Evolutionary conservation across 2,113 vertebrate species (phyloP).

Genomic region (Crypturellus undulatus): DNA sequence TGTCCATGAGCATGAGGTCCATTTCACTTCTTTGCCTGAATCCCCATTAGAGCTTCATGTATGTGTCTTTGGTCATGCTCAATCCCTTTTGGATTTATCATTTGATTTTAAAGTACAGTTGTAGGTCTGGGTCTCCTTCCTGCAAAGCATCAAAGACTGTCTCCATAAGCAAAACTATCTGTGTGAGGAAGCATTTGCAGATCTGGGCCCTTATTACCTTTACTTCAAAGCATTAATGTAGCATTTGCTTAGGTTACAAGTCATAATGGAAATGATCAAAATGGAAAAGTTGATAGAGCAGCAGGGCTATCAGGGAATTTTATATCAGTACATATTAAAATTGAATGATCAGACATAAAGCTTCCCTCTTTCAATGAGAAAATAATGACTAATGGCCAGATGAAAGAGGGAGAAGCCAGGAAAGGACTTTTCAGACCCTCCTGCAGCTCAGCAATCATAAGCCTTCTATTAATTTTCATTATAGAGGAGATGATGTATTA

Average conservation of each 20-base stretch:
- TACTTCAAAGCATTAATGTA: background rate
- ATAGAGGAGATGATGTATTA: slow-evolving; percentile 21
- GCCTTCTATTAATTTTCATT: slow-evolving; percentile 20
- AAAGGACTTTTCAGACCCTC: background rate
- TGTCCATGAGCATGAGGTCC: background rate
- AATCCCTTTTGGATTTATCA: background rate
- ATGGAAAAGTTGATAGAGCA: background rate
- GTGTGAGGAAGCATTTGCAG: background rate
- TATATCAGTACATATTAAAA: slow-evolving; percentile 4
- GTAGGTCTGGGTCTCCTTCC: background rate
- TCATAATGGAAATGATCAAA: background rate
- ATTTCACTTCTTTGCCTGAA: background rate
- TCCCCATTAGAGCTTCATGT: background rate
- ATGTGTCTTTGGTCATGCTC: background rate
- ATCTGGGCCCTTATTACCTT: background rate
- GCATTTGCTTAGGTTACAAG: background rate
- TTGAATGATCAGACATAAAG: background rate
- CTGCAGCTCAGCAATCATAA: background rate
- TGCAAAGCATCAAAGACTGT: background rate
- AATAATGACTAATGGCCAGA: background rate
- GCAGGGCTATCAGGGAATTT: background rate
- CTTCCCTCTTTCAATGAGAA: background rate
- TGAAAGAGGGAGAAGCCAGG: background rate
- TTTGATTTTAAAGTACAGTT: background rate
- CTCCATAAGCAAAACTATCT: background rate